Evolutionary conservation across 2,113 vertebrate species (phyloP).

Genomic region (Hypocryptadius cinnamomeus): DNA sequence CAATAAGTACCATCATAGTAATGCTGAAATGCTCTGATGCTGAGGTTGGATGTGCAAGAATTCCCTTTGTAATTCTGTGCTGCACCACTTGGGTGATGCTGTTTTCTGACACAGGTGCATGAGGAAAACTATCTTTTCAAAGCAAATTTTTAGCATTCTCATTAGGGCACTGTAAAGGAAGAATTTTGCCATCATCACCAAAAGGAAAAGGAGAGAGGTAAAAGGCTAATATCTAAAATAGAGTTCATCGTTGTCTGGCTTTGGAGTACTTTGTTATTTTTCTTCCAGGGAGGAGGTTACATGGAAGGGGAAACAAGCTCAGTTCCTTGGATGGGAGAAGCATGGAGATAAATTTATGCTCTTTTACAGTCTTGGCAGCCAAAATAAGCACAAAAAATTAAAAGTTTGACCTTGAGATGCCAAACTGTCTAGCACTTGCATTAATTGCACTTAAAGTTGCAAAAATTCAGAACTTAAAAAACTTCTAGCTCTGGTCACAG

Average conservation of each 20-base stretch:
- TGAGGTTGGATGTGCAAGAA: neutral
- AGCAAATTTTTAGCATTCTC: neutral
- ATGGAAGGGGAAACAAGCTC: neutral
- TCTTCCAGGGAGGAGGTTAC: neutral
- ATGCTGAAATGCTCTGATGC: neutral
- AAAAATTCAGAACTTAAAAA: neutral
- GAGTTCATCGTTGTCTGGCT: neutral
- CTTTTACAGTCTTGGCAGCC: neutral
- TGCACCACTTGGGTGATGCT: neutral
- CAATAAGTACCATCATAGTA: neutral
- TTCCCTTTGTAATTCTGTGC: neutral
- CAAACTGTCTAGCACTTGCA: neutral
- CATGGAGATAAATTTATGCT: neutral
- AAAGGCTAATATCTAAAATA: neutral
- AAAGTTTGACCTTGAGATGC: neutral
- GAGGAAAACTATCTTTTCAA: neutral
- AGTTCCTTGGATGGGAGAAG: neutral
- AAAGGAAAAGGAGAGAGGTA: neutral
- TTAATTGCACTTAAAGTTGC: neutral
- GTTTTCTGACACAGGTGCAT: neutral
- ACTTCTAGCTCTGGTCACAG: neutral
- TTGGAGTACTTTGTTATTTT: neutral
- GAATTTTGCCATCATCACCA: neutral
- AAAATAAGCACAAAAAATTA: neutral
- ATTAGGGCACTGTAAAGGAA: neutral